These are phyloP conservation scores for Cremastobaeus sp. DNA, from an alignment of 2,888 invertebrate genomes.

Conservation along the genomic window DNA sequence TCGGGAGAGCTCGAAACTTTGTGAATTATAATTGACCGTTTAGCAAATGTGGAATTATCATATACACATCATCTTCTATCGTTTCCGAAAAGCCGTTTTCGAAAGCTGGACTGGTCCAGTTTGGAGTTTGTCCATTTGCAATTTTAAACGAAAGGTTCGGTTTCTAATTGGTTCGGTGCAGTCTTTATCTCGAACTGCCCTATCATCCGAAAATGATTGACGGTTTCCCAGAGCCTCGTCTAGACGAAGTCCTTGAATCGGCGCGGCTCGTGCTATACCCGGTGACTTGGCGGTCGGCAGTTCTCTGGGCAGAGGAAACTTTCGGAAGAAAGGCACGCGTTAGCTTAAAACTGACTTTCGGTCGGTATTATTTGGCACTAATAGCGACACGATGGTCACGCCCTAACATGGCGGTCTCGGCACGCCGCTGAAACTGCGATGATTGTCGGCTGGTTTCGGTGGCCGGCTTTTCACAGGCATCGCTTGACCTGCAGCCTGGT, in stretches of 20 bases:
- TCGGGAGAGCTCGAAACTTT: too few relatives aligned
- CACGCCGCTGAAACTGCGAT: constrained; percentile 23
- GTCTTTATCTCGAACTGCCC: constrained; percentile 26
- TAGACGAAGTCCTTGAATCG: constrained; percentile 57
- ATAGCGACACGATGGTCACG: constrained; percentile 44
- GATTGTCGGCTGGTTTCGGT: constrained; percentile 30
- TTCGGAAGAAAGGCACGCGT: constrained; percentile 31
- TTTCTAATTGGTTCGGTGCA: constrained; percentile 3
- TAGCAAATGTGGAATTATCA: too few relatives aligned
- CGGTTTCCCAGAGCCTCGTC: constrained; percentile 53
- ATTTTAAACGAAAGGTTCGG: not conserved
- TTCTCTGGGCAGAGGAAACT: constrained; percentile 29
- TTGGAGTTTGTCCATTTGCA: not conserved
- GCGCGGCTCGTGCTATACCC: constrained; percentile 13
- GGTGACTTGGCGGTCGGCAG: constrained; percentile 27
- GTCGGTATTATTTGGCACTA: constrained; percentile 20
- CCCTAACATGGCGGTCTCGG: constrained; percentile 27
- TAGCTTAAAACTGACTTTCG: constrained; percentile 38
- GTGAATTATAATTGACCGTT: too few relatives aligned
- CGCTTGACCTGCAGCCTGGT: constrained; percentile 31
- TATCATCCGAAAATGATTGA: constrained; percentile 53
- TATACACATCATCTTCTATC: too few relatives aligned
- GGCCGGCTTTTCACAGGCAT: constrained; percentile 16
- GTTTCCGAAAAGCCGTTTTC: too few relatives aligned
- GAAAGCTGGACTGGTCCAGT: too few relatives aligned